Evolutionary conservation across 2,888 invertebrate species (phyloP), one percentile per base, ranked within the genome.

Genomic region (Spilosoma lubricipeda): DNA sequence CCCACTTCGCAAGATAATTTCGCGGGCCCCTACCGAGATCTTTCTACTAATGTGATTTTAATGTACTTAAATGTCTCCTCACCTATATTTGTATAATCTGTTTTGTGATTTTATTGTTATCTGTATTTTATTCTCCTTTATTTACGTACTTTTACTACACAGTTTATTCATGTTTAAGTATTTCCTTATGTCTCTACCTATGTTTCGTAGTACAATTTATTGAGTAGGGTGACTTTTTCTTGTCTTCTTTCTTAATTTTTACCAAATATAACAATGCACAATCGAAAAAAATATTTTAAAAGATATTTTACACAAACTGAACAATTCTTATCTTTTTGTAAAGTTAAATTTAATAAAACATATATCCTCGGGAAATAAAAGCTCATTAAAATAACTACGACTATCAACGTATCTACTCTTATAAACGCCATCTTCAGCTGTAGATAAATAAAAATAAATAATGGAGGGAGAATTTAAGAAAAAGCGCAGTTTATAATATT

Each of bases 1-100:
- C 92, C 89, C 90, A 90, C 86, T 87, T 87, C 82, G 85, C 83
- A 84, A 90, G 93, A 93, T 95, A 94, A 95, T 93, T 94, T 91
- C 86, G 89, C 84, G 89, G 89, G 87, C 87, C 93, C 93, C 93
- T 90, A 88, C 83, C 87, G 87, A 90, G 92, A 92, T 93, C 89
- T 90, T 82, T 86, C 82, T 92, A 93, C 95, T 95, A 95, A 95
- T 95, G 95, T 95, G 94, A 95, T 94, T 95, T 95, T 95, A 95
- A 95, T 95, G 95, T 94, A 93, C 92, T 94, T 87, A 93, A 93
- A 93, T 90, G 92, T 91, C 90, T 87, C 85, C 90, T 91, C 89
- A 91, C 91, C 89, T 93, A 92, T 92, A 90, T 93, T 93, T 88
- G 88, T 90, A 82, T 90, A 91, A 90, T 93, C 90, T 91, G 89